Evolutionary conservation across 2,888 invertebrate species (phyloP).

Genomic region (Schizotus pectinicornis): DNA sequence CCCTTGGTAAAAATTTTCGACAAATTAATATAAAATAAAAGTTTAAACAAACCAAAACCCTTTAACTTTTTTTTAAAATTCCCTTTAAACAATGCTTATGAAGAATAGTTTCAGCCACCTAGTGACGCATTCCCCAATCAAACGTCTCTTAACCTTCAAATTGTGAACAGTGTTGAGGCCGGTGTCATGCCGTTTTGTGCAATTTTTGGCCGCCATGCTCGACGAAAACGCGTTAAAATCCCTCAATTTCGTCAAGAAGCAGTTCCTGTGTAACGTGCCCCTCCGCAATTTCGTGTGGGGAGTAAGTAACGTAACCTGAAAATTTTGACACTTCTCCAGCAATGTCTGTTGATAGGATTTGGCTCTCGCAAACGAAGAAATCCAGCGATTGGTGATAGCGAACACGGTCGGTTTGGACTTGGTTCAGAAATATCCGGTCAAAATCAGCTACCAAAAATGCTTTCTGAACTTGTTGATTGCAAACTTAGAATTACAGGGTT

Average conservation of each 20-base stretch:
- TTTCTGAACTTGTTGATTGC: constrained; percentile 71
- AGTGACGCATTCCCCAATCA: no score
- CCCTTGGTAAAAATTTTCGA: no score
- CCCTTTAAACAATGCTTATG: no score
- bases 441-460: constrained; percentile 65
- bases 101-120: no score
- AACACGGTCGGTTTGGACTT: constrained; percentile 64
- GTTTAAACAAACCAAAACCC: no score
- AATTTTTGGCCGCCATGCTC: constrained; percentile 9
- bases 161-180: no score
- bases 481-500: constrained; percentile 61
- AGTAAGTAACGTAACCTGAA: constrained; percentile 28
- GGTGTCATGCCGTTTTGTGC: no score
- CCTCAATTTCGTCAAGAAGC: constrained; percentile 40
- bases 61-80: no score
- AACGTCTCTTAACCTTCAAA: no score
- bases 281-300: constrained; percentile 32
- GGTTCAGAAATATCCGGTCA: constrained; percentile 67
- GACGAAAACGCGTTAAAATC: constrained; percentile 1
- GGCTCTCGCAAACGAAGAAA: constrained; percentile 14
- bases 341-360: constrained; percentile 15
- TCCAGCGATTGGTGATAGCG: constrained; percentile 67
- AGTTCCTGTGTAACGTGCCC: constrained; percentile 51
- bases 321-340: constrained; percentile 5
- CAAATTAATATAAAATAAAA: no score